phyloP scores from a whole-genome alignment of 1,140 invertebrate genomes.

The Mamestra configurata region DNA sequence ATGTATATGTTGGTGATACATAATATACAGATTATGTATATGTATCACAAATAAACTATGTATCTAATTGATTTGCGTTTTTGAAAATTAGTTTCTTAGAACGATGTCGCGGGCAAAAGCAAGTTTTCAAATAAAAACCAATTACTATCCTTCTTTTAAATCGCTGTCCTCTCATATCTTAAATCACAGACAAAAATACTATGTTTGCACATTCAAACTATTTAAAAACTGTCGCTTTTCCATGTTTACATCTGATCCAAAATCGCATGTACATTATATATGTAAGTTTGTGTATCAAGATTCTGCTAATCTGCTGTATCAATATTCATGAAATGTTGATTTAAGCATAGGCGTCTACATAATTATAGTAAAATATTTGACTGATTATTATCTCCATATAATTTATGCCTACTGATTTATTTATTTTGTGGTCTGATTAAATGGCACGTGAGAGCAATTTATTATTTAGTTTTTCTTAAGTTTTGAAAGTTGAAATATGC shows the following conservation, averaged over 20 bases:
- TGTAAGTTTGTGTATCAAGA: constrained; percentile 45
- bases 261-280: constrained; percentile 16
- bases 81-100: no score
- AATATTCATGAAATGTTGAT: constrained; percentile 53
- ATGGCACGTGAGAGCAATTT: constrained; percentile 3
- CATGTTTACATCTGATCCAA: constrained; percentile 17
- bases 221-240: constrained; percentile 39
- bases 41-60: no score
- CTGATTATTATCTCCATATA: constrained; percentile 35
- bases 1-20: no score
- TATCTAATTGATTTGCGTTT: no score
- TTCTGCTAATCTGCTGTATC: constrained; percentile 49
- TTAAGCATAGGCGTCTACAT: constrained; percentile 30
- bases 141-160: not conserved
- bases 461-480: not conserved
- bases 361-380: constrained; percentile 35
- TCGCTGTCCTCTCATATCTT: constrained; percentile 7
- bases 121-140: no score
- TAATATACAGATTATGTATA: no score
- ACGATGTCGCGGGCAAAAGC: no score
- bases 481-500: not conserved
- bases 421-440: constrained; percentile 33
- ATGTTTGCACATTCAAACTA: constrained; percentile 17
- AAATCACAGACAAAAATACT: not conserved
- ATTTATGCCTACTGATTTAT: constrained; percentile 33